These are phyloP conservation scores for Chloroclysta siterata DNA, from an alignment of 2,888 invertebrate genomes.

Conservation along the genomic window DNA sequence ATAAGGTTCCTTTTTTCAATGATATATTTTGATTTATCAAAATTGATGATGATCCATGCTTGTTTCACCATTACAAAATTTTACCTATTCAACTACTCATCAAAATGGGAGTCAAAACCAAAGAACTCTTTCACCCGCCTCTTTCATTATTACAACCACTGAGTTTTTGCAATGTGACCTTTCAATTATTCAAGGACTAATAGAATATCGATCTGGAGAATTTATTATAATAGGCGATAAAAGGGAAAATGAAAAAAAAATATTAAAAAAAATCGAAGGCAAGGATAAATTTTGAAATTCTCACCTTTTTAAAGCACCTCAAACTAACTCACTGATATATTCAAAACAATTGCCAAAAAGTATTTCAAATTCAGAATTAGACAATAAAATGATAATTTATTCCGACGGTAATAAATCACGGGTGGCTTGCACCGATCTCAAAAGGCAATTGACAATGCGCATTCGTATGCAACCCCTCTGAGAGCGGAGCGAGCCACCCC, in stretches of 20 bases:
- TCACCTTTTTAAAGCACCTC: not conserved
- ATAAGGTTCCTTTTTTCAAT: too few relatives aligned
- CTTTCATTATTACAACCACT: too few relatives aligned
- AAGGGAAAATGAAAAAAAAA: too few relatives aligned
- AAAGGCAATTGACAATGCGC: slow-evolving; percentile 35
- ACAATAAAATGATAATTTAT: slow-evolving; percentile 18
- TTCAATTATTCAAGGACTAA: not conserved
- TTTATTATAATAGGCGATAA: too few relatives aligned
- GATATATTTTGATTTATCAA: too few relatives aligned
- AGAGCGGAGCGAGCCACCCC: not conserved
- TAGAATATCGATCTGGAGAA: not conserved
- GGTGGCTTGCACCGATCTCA: slow-evolving; percentile 27
- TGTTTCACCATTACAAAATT: too few relatives aligned
- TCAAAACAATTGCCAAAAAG: slow-evolving; percentile 17
- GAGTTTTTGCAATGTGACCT: not conserved
- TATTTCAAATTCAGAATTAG: not conserved
- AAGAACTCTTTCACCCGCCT: too few relatives aligned
- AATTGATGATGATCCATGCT: too few relatives aligned
- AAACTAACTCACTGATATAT: slow-evolving; percentile 10
- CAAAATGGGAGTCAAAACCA: too few relatives aligned
- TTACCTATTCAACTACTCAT: too few relatives aligned
- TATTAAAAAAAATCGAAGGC: not conserved
- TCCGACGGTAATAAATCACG: slow-evolving; percentile 30
- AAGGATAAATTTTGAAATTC: not conserved
- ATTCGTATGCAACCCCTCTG: slow-evolving; percentile 29